Conservation (phyloP, 2,113 vertebrate genomes). For the Chionis minor region DNA sequence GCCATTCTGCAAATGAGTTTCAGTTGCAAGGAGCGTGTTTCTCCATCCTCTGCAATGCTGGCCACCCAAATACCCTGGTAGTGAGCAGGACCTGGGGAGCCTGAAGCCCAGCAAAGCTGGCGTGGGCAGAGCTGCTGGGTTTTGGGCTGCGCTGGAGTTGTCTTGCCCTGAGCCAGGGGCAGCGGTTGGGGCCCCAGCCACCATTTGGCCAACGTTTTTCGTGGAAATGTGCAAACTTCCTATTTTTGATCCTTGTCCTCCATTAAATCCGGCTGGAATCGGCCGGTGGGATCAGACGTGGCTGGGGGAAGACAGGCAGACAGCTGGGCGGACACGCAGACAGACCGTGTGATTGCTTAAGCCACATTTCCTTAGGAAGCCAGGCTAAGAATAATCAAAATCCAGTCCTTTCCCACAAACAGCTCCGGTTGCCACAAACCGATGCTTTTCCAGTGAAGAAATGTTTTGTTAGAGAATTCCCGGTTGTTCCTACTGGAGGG, state of each 20-base stretch:
- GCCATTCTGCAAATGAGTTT: background rate
- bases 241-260: background rate
- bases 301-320: background rate
- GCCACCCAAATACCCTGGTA: background rate
- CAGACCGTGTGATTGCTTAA: constrained; percentile 42
- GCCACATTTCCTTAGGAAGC: constrained; percentile 46
- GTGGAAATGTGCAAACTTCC: background rate
- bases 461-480: background rate
- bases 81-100: background rate
- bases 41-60: accelerated
- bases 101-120: background rate
- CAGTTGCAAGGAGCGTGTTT: background rate
- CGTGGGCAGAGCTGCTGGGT: background rate
- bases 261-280: accelerated
- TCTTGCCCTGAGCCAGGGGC: background rate
- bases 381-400: constrained; percentile 42
- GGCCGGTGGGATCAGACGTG: background rate
- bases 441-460: background rate
- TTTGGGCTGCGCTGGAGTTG: background rate
- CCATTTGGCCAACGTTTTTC: background rate
- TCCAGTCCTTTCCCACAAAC: constrained; percentile 8
- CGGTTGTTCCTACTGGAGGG: background rate
- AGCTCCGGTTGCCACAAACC: background rate
- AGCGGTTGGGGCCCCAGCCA: accelerated
- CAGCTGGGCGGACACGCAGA: background rate